Evolutionary conservation across 2,797 vertebrate species (phyloP).

Genomic region (Tragopan temminckii): DNA sequence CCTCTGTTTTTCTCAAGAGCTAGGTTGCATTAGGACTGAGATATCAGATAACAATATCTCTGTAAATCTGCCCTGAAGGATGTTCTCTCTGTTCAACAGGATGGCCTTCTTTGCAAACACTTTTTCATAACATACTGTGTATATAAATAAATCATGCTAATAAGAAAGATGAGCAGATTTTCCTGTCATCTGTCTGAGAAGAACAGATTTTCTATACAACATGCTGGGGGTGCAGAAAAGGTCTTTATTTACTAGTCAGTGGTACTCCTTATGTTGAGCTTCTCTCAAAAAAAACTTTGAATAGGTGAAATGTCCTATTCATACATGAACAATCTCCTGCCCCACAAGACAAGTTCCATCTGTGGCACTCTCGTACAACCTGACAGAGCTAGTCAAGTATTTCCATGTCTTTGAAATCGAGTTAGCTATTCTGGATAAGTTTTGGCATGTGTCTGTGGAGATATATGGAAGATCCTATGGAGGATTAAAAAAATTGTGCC

Average conservation of each 20-base stretch:
- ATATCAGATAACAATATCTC: constrained; percentile 45
- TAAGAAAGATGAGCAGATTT: constrained; percentile 8
- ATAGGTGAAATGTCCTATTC: not conserved
- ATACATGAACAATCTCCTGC: not conserved
- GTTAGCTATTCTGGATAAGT: constrained; percentile 42
- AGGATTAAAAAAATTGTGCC: not conserved
- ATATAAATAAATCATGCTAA: constrained; percentile 43
- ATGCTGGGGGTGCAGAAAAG: not conserved
- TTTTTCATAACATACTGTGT: constrained; percentile 26
- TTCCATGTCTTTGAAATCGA: constrained; percentile 65
- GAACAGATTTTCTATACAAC: not conserved
- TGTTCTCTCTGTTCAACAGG: constrained; percentile 38
- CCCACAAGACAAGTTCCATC: not conserved
- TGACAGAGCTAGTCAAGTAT: constrained; percentile 2
- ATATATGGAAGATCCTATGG: no score
- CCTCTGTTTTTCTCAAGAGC: constrained; percentile 46
- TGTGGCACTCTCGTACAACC: constrained; percentile 3
- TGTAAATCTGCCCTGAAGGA: constrained; percentile 44
- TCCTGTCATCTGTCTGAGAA: not conserved
- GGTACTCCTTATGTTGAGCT: not conserved
- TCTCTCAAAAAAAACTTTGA: not conserved
- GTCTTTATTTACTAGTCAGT: not conserved
- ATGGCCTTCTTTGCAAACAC: constrained; percentile 33
- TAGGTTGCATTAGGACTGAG: constrained; percentile 12
- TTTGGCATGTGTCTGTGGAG: constrained; percentile 35